Base-by-base conservation (phyloP, 2,888 invertebrate species). In the Dolomedes plantarius region DNA sequence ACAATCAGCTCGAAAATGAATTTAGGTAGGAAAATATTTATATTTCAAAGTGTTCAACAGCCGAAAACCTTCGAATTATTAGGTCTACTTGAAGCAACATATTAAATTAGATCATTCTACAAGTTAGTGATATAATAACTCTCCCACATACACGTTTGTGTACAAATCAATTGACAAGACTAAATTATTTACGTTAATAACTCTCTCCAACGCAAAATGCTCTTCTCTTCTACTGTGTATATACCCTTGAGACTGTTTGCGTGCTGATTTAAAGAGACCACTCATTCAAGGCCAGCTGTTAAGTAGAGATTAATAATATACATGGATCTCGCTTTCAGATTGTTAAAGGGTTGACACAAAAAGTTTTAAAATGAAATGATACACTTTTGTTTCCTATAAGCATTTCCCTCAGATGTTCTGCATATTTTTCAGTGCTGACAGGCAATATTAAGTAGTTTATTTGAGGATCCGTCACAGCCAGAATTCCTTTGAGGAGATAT, bases 221-320 rank as follows among this genome's bases (percentile, higher is more conserved):
- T 23, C 56, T 16, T 16, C 46, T 46, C 46, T 11, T 7, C 36
- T 46, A 11, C 16, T 23, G 5, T 3, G 19, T 56, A 16, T 56
- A 23, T 23, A 56, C 56, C 56, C 56, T 23, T 19, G 56, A 56
- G 56, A 56, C 23, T 23, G 16, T 3, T 23, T 56, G 23, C 56
- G 56, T 56, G 56, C 56, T 56, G 56, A 56, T 56, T 56, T 56
- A 23, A 56, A 56, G 56, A 56, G 56, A 56, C 56, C 23, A 56
- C 56, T 56, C 56, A 56, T 56, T 56, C 56, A 56, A 56, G 56
- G 19, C 56, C 23, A 56, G 16, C 9, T 56, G 23, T 56, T 56
- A 56, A 56, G 23, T 56, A 56, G 23, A 6, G 23, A 56, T 56
- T 7, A 23, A 56, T 56, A 23, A 56, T 56, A 56, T 23, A 5